Evolutionary conservation across 2,888 invertebrate species (phyloP), one percentile per base, ranked within the genome.

Genomic region (Steinernema carpocapsae): DNA sequence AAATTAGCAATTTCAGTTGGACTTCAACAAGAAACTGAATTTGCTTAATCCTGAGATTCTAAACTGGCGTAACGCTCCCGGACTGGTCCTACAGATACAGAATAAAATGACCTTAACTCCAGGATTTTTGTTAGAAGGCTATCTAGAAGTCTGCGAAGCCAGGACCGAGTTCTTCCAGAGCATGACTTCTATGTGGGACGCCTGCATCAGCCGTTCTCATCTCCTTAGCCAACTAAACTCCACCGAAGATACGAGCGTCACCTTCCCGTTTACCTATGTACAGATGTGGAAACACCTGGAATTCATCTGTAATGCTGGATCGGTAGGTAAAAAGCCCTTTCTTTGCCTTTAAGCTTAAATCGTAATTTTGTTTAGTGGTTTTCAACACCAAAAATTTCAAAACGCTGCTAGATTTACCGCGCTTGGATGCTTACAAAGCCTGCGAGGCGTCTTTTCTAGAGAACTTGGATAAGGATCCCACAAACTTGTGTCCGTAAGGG

Each of bases 271-370:
- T n/a, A 29, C 32, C 32, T 64, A 64, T 29, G 32, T 32, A 1
- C 17, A 29, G 2, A 64, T 64, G 64, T 64, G 64, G 64, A 22
- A 64, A 29, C 64, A 64, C 3, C 64, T 64, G 12, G 64, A 64
- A 17, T 64, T 64, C 32, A 26, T 37, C 14, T 64, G 64, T 32
- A 64, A 64, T 32, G 64, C 26, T 17, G 64, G 64, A 26, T 17
- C 22, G 7, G 64, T 32, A 37, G 17, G 64, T 64, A n/a, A 32
- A 37, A 37, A 37, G 37, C 37, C 4, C 3, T 37, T 3, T 6
- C 3, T 37, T 37, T 3, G n/a, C n/a, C n/a, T n/a, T n/a, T n/a
- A n/a, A n/a, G n/a, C n/a, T 37, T 10, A 10, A 37, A 10, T 37
- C 10, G 37, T 6, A 48, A 4, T 48, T 19, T 14, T 48, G 48